Percentiles rank a stretch among this genome's conserved stretches.
Conservation (phyloP, 1,140 invertebrate species). For the Drosophila punjabiensis region DNA sequence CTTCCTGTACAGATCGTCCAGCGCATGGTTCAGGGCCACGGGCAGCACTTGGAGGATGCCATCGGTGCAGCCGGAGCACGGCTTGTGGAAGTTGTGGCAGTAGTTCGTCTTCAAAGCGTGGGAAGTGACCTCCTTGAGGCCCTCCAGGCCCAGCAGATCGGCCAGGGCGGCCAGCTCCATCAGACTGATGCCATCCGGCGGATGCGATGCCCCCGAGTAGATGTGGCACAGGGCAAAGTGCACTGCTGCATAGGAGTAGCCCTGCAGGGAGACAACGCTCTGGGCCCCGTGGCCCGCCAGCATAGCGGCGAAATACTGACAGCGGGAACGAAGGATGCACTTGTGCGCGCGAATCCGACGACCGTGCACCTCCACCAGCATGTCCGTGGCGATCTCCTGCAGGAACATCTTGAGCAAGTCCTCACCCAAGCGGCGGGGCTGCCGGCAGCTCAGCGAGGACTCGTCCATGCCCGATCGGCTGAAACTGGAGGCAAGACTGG, state of each 20-base stretch:
- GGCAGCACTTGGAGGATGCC: slow-evolving; percentile 94
- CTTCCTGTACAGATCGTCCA: slow-evolving; percentile 95
- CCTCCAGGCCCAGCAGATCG: slow-evolving; percentile 95
- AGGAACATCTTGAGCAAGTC: slow-evolving; percentile 95
- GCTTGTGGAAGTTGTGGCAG: slow-evolving; percentile 91
- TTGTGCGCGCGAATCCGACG: slow-evolving; percentile 94
- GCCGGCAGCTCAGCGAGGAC: slow-evolving; percentile 85
- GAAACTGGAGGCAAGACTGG: slow-evolving; percentile 82
- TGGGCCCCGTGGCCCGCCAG: slow-evolving; percentile 93
- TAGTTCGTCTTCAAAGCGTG: slow-evolving; percentile 95
- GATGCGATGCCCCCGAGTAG: slow-evolving; percentile 94
- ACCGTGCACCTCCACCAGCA: slow-evolving; percentile 92
- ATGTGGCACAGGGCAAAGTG: slow-evolving; percentile 96
- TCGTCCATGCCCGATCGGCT: slow-evolving; percentile 85
- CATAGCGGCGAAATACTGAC: slow-evolving; percentile 96
- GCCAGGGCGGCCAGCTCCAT: slow-evolving; percentile 94
- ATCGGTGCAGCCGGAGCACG: slow-evolving; percentile 91
- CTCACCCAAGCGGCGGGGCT: slow-evolving; percentile 89
- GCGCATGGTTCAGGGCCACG: slow-evolving; percentile 92
- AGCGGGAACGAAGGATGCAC: slow-evolving; percentile 94
- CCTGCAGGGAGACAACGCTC: slow-evolving; percentile 93
- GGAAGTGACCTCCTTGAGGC: slow-evolving; percentile 95
- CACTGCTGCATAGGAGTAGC: slow-evolving; percentile 93
- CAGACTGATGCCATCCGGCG: slow-evolving; percentile 93
- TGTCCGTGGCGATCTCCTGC: slow-evolving; percentile 94